These are phyloP conservation scores for Genyomyrus donnyi DNA, from an alignment of 2,113 vertebrate genomes.

Conservation along the genomic window DNA sequence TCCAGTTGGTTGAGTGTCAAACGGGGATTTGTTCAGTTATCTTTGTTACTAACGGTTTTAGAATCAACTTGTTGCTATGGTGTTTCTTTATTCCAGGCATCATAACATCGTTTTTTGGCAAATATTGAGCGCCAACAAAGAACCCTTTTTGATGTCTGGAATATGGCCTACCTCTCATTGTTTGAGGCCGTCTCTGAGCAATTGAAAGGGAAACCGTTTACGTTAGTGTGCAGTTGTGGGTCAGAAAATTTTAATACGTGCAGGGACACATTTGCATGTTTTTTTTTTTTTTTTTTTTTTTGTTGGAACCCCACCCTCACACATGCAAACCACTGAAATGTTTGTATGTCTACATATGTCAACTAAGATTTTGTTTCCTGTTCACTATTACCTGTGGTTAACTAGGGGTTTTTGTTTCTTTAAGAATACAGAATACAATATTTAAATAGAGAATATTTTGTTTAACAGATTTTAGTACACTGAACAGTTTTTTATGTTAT, in stretches of 20 bases:
- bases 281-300: not conserved
- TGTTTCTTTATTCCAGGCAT: not conserved
- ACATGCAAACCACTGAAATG: not conserved
- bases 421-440: not conserved
- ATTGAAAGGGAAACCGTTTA: not conserved
- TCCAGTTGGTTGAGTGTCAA: constrained; percentile 10
- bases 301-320: not conserved
- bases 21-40: not conserved
- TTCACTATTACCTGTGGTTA: not conserved
- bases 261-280: not conserved
- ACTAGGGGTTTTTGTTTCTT: not conserved
- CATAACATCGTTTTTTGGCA: not conserved
- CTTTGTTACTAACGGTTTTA: not conserved
- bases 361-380: not conserved
- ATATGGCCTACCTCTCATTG: not conserved
- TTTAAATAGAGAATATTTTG: constrained; percentile 3
- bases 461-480: not conserved
- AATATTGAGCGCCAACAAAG: not conserved
- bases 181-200: not conserved
- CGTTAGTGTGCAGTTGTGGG: not conserved
- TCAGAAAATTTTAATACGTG: not conserved
- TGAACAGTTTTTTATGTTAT: not conserved
- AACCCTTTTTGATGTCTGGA: not conserved
- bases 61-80: not conserved
- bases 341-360: not conserved